Evolutionary conservation across 1,140 invertebrate genomes (phyloP), one percentile per base, ranked within the genome.

Genomic region (Drosophila miranda): DNA sequence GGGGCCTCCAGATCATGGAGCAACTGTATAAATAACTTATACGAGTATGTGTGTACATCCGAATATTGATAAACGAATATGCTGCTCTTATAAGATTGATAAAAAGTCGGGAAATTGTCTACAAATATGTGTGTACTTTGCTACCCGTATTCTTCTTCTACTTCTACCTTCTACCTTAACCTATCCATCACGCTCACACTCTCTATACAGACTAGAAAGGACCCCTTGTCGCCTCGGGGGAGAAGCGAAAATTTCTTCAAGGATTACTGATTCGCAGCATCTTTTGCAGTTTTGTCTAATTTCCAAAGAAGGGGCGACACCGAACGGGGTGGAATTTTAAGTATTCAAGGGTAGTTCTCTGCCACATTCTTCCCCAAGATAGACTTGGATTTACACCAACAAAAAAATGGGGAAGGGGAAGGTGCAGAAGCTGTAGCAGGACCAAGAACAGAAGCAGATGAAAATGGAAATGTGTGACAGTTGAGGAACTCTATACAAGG

Each of bases 231-330:
- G 62, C 80, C 64, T 52, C 48, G 61, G 80, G 81, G 77, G 68
- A 86, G 81, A 84, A 86, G 80, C 80, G 80, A 84, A 84, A 86
- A 84, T 86, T 86, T 84, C 80, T 45, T 57, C 60, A 86, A 84
- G 81, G 80, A 84, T 84, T 86, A 84, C 81, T 86, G 86, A 84
- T 86, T 84, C 75, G 77, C 82, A 84, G 80, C 80, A 84, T 84
- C 80, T 84, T 84, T 74, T 74, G 42, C 70, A 74, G 81, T 77
- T 80, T 86, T 80, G 73, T 74, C 82, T 86, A 81, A 86, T 86
- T 84, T 69, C 58, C 63, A 72, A 71, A 69, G 62, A 62, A 71
- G 53, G 59, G 59, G 41, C 30, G 21, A 28, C 46, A 11, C 6
- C 45, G 61, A 48, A 45, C 34, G 30, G 45, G 60, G 63, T 67